Conservation (phyloP, 2,113 vertebrate species). For the Petaurus breviceps region DNA sequence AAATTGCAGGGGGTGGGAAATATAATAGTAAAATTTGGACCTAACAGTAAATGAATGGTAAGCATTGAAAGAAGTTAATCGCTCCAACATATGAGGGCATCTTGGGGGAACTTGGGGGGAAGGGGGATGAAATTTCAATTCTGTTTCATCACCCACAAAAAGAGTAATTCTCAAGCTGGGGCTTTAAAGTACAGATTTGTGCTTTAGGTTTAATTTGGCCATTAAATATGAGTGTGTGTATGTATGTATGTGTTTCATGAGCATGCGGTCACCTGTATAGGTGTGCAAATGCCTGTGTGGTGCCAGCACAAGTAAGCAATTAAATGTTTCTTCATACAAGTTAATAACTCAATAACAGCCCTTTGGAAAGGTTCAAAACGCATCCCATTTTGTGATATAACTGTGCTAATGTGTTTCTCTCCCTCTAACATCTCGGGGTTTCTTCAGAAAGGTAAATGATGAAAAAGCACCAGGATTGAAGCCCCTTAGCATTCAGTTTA, state of each 20-base stretch:
- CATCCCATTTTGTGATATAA: conserved; percentile 68
- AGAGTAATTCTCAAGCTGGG: conserved; percentile 33
- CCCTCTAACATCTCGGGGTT: conserved; percentile 70
- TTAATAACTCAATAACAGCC: conserved; percentile 64
- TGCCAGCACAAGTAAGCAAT: conserved; percentile 36
- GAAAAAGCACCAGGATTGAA: conserved; percentile 70
- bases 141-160: conserved; percentile 38
- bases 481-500: conserved; percentile 80
- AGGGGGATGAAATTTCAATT: neutral
- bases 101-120: neutral
- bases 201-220: conserved; percentile 55
- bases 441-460: conserved; percentile 74
- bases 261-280: neutral
- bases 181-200: conserved; percentile 58
- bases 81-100: conserved; percentile 9
- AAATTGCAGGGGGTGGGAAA: conserved; percentile 1
- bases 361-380: conserved; percentile 71
- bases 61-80: neutral
- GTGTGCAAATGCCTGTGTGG: neutral
- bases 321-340: conserved; percentile 41
- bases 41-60: conserved; percentile 49
- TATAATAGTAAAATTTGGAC: neutral
- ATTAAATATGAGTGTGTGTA: conserved; percentile 12
- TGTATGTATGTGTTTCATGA: neutral
- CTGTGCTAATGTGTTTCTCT: conserved; percentile 74